These are phyloP conservation scores for Aelia acuminata DNA, from an alignment of 2,888 invertebrate species.

Conservation along the genomic window DNA sequence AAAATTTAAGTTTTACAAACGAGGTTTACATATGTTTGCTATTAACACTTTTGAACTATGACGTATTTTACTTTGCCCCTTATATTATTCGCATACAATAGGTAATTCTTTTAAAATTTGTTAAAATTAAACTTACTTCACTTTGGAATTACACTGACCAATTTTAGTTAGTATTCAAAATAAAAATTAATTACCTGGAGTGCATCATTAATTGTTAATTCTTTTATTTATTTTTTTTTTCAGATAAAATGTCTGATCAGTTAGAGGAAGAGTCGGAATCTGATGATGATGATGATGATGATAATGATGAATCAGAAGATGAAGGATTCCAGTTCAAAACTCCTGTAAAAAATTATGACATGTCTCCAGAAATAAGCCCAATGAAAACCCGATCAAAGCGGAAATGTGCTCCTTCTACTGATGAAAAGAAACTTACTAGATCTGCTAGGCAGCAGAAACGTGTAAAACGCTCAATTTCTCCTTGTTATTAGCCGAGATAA, in stretches of 20 bases:
- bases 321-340: slow-evolving; percentile 26
- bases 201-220: neutral
- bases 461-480: slow-evolving; percentile 50
- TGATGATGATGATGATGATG: slow-evolving; percentile 56
- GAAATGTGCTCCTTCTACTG: slow-evolving; percentile 40
- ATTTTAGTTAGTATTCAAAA: no score
- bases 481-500: neutral
- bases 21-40: no score
- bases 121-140: no score
- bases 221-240: neutral
- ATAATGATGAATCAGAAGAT: slow-evolving; percentile 48
- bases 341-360: slow-evolving; percentile 43
- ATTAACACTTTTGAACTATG: no score
- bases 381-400: slow-evolving; percentile 53
- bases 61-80: no score
- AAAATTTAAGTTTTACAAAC: no score
- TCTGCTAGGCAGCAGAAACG: neutral
- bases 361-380: slow-evolving; percentile 52
- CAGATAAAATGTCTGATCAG: slow-evolving; percentile 13
- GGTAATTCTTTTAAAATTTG: no score
- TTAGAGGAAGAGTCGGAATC: slow-evolving; percentile 14
- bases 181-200: neutral
- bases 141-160: no score
- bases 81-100: no score
- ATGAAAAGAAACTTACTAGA: slow-evolving; percentile 43